A percentile compares a stretch with the other conserved stretches of the same genome.
These are phyloP conservation scores for Deroplatys truncata DNA, from an alignment of 2,888 invertebrate species.

Conservation along the genomic window DNA sequence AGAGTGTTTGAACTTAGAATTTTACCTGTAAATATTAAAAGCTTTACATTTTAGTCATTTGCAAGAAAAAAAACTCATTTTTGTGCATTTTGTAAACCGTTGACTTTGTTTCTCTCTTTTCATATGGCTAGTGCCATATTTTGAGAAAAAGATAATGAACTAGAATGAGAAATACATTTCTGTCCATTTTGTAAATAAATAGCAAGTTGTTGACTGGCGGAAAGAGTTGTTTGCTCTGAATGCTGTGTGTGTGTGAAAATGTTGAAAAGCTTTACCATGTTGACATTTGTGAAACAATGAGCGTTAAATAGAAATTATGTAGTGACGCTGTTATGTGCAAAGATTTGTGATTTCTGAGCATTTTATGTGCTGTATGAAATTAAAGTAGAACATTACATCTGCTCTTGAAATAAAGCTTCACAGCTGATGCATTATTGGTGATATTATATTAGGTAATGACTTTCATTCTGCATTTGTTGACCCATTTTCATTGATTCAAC, in stretches of 20 bases:
- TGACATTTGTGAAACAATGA: background rate
- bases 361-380: background rate
- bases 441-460: background rate
- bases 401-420: background rate
- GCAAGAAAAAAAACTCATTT: background rate
- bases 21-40: background rate
- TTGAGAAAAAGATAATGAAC: background rate
- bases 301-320: background rate
- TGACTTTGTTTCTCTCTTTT: background rate
- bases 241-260: background rate
- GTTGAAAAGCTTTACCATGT: background rate
- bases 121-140: background rate
- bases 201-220: background rate
- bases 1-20: background rate
- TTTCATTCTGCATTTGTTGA: too few relatives aligned
- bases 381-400: background rate
- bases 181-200: constrained; percentile 5
- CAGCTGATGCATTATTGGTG: background rate
- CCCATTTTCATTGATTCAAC: too few relatives aligned
- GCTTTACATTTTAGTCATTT: background rate
- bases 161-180: background rate
- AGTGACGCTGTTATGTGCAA: background rate
- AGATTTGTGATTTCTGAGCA: background rate
- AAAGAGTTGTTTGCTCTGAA: background rate
- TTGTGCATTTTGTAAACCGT: background rate